Conservation (phyloP, 2,797 vertebrate species). For the Tokudaia muenninki region DNA sequence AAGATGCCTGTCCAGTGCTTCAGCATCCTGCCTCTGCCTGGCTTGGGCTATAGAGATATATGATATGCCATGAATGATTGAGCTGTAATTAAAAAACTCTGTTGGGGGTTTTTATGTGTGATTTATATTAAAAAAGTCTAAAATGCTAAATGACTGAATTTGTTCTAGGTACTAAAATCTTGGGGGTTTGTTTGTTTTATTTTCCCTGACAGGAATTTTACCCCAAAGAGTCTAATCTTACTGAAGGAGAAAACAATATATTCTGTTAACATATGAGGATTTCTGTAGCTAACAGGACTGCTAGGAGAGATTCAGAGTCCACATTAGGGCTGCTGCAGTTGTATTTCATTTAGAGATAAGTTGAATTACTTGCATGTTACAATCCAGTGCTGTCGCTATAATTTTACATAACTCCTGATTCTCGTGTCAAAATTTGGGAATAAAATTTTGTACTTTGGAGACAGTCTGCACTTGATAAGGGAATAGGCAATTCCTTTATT, state of each 20-base stretch:
- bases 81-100: not conserved
- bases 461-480: not conserved
- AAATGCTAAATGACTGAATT: not conserved
- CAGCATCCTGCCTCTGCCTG: not conserved
- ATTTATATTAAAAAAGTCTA: not conserved
- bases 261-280: not conserved
- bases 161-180: not conserved
- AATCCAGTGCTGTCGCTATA: not conserved
- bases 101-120: not conserved
- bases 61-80: not conserved
- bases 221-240: not conserved
- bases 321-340: not conserved
- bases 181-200: not conserved
- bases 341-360: conserved; percentile 5
- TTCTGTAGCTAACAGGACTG: not conserved
- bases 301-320: not conserved
- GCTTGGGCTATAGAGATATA: not conserved
- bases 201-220: not conserved
- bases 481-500: not conserved
- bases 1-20: not conserved
- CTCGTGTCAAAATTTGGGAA: not conserved
- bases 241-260: not conserved
- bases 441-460: not conserved
- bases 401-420: not conserved
- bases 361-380: not conserved